These are phyloP conservation scores for Murina feae DNA, from an alignment of 2,113 vertebrate genomes.

Conservation along the genomic window DNA sequence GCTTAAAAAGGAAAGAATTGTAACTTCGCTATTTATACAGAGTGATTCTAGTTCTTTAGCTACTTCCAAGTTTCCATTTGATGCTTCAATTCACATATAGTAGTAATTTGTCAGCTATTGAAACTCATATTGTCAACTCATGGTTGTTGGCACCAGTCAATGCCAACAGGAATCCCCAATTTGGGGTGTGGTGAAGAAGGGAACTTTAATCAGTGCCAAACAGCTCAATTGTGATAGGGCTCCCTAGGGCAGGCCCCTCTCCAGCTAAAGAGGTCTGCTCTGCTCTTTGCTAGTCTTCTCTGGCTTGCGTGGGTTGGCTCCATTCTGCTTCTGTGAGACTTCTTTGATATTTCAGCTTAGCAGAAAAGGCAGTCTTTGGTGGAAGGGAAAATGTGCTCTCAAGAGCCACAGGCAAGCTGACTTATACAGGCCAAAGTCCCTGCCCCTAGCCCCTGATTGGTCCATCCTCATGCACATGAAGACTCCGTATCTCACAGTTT, in stretches of 20 bases:
- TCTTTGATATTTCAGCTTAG: neutral
- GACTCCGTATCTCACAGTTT: neutral
- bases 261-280: neutral
- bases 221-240: neutral
- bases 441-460: neutral
- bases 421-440: neutral
- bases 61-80: neutral
- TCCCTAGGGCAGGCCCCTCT: neutral
- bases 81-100: neutral
- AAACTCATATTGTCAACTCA: neutral
- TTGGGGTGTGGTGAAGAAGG: neutral
- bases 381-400: neutral
- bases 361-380: neutral
- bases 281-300: neutral
- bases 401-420: neutral
- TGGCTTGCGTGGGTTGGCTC: neutral
- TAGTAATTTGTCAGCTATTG: neutral
- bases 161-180: neutral
- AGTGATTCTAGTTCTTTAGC: neutral
- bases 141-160: neutral
- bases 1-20: neutral
- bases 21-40: neutral
- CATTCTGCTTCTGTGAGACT: neutral
- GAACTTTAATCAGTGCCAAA: neutral
- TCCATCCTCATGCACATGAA: neutral